Evolutionary conservation across 1,140 invertebrate species (phyloP).

Genomic region (Cotesia vestalis): DNA sequence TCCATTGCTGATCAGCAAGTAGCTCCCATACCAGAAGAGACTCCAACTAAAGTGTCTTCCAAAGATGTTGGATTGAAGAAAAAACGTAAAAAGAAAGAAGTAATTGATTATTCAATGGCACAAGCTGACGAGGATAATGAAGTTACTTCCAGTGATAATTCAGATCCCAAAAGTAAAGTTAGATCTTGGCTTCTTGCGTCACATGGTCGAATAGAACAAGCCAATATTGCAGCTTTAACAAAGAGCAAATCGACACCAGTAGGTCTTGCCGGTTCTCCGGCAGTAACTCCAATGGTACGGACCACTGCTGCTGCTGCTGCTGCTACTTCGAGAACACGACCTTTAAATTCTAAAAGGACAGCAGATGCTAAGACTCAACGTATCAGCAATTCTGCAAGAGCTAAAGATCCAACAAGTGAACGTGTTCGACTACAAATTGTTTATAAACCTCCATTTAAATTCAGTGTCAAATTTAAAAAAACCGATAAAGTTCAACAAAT

Average conservation of each 20-base stretch:
- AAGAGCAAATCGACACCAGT: conserved; percentile 80
- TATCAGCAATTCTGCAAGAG: conserved; percentile 40
- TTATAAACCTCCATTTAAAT: conserved; percentile 86
- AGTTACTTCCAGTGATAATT: conserved; percentile 46
- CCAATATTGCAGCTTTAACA: conserved; percentile 53
- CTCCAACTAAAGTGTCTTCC: conserved; percentile 26
- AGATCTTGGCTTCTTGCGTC: conserved; percentile 85
- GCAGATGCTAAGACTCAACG: conserved; percentile 51
- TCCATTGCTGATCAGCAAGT: conserved; percentile 31
- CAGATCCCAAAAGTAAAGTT: conserved; percentile 82
- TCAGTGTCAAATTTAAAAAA: conserved; percentile 81
- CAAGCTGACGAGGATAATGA: conserved; percentile 67
- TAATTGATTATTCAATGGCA: conserved; percentile 79
- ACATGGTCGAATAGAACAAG: conserved; percentile 60
- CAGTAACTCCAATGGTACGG: conserved; percentile 23
- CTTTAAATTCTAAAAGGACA: conserved; percentile 48
- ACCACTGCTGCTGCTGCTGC: conserved; percentile 36
- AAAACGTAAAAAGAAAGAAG: conserved; percentile 72
- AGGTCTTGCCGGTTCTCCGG: conserved; percentile 66
- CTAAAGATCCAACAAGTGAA: conserved; percentile 66
- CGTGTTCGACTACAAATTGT: conserved; percentile 82
- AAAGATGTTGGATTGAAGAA: conserved; percentile 55
- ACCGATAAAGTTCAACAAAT: conserved; percentile 66
- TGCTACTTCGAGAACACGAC: conserved; percentile 40
- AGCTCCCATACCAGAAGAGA: conserved; percentile 49